Base-by-base conservation (phyloP, 2,113 vertebrate species). In the Uria aalge region DNA sequence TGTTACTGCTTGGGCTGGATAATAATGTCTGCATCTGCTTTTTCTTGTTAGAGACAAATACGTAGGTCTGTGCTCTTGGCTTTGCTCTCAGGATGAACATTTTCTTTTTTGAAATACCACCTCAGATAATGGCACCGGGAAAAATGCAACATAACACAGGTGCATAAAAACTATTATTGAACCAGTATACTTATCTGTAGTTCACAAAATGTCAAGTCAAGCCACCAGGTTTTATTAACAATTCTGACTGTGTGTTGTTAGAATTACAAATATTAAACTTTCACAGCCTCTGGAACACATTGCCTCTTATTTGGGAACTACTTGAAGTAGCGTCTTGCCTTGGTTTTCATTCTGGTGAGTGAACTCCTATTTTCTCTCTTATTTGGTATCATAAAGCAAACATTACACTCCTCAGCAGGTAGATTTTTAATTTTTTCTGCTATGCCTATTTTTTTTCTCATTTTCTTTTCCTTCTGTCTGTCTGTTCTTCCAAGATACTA, bases 181-280 rank as follows among this genome's bases (percentile, higher is more conserved):
- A 36, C 83, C 69, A 29, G 17, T 87, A 38, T 89, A 74, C 85
- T 91, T 89, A 86, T 10, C 66, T 6, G 21, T 90, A 88, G 95
- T 89, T 94, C 55, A 71, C 84, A 95, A 97, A 96, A 96, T 92
- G 67, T 94, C 92, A 96, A 90, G 76, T 78, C 75, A 87, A 91
- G 53, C 85, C 71, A 92, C 92, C 66, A 73, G 34, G 20, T 88
- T 96, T 94, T 93, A 90, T 91, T 90, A 95, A 80, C 53, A 84
- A 47, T 94, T 95, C 92, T 96, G 74, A 34, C 79, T 66, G 22
- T 69, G 41, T 91, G 91, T 93, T 95, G 85, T 92, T 96, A 92
- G 94, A 96, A 92, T 94, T 93, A 96, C 86, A 96, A 93, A 93
- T 96, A 85, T 47, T 91, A 89, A 94, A 79, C 83, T 92, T 97